These are phyloP conservation scores for Aegithalos caudatus DNA, from an alignment of 2,113 vertebrate species.

Conservation along the genomic window DNA sequence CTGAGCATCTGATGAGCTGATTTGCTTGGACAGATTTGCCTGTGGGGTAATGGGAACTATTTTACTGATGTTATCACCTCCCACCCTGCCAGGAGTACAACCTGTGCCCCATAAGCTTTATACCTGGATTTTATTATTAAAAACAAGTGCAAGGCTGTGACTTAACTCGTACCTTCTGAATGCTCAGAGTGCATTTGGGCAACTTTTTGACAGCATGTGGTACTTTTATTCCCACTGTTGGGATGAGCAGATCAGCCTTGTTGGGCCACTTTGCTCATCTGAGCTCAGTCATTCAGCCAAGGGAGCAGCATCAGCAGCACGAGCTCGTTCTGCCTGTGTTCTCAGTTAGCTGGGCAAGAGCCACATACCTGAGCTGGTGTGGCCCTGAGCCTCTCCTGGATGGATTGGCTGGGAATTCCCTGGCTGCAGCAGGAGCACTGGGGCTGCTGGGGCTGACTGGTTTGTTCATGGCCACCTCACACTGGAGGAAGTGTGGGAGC, in stretches of 20 bases:
- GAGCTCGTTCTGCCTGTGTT: neutral
- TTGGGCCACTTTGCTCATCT: neutral
- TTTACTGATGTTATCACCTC: neutral
- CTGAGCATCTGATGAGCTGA: neutral
- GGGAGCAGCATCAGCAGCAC: neutral
- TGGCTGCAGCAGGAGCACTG: neutral
- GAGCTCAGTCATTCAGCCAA: neutral
- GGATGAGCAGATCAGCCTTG: neutral
- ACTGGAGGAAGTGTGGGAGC: neutral
- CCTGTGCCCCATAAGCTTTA: neutral
- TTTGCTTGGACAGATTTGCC: neutral
- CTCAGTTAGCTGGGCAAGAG: neutral
- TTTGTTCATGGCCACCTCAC: neutral
- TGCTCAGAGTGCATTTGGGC: neutral
- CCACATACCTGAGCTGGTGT: neutral
- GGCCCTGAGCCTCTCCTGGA: neutral
- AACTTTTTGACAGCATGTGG: neutral
- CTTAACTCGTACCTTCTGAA: neutral
- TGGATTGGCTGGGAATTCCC: neutral
- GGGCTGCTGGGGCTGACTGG: neutral
- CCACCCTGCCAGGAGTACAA: neutral
- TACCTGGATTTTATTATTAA: neutral
- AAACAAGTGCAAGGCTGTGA: neutral
- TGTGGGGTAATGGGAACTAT: neutral
- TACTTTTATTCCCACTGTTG: neutral